Base-by-base conservation (phyloP, 2,797 vertebrate species). In the Liasis olivaceus region DNA sequence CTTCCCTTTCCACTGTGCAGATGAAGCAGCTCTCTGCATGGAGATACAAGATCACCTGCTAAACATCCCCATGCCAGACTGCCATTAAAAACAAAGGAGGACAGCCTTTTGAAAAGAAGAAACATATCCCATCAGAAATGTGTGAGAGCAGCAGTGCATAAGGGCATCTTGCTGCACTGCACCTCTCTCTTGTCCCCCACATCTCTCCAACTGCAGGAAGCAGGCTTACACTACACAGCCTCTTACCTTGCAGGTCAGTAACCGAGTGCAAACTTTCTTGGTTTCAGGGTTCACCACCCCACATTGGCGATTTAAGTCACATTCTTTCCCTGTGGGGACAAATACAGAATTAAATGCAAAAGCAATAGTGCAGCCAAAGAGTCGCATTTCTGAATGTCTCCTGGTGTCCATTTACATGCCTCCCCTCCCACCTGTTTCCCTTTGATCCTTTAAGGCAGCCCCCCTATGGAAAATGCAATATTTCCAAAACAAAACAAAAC, bases 251-350 rank as follows among this genome's bases (percentile, higher is more conserved):
- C 99, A 99, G 91, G 99, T 99, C 92, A 99, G 97, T 95, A 99
- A 97, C 87, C 99, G 98, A 54, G 99, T 99, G 96, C 99, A 99
- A 96, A 99, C 98, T 96, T 98, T 99, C 97, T 99, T 98, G 97
- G 98, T 98, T 96, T 99, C 99, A 0, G 98, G 98, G 97, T 99
- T 99, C 85, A 99, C 96, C 89, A 99, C 99, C 4, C 99, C 99
- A 31, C 99, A 99, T 97, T 99, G 99, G 96, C 98, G 98, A 97
- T 99, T 99, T 97, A 99, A 97, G 97, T 99, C 98, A 66, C 98
- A 99, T 97, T 99, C 98, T 97, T 99, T 98, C 94, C 98, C 99
- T 99, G 97, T 81, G 56, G 90, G 95, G 95, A 91, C 97, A 90
- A 6, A 95, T 77, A 96, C 94, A 96, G 92, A 85, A 90, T 54